These are phyloP conservation scores for Anagyrus pseudococci DNA, from an alignment of 2,888 invertebrate genomes.

Conservation along the genomic window DNA sequence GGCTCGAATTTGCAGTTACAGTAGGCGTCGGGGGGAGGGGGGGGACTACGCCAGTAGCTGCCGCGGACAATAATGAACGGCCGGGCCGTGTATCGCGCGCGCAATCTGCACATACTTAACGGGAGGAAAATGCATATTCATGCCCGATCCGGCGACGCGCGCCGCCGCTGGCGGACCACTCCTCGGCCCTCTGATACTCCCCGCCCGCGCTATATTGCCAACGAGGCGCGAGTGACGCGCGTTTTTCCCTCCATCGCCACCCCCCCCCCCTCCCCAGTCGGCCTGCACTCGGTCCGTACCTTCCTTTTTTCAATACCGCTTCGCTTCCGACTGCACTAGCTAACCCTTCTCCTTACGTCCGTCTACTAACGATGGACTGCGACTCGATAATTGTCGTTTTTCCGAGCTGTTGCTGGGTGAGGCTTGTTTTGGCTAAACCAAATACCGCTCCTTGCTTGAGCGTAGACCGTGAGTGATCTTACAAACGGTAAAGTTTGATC, in stretches of 20 bases:
- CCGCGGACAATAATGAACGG: conserved; percentile 61
- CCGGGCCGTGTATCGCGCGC: conserved; percentile 57
- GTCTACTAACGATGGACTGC: too few species aligned
- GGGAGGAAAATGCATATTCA: conserved; percentile 61
- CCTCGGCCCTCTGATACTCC: not conserved
- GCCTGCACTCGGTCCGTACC: not conserved
- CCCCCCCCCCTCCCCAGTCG: not conserved
- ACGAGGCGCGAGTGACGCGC: conserved; percentile 47
- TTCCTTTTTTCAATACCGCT: conserved; percentile 40
- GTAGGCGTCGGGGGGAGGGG: conserved; percentile 41
- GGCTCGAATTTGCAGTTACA: conserved; percentile 50
- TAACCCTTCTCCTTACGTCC: too few species aligned
- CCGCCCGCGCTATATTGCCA: conserved; percentile 29
- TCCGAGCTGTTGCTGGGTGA: too few species aligned
- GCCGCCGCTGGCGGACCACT: too few species aligned
- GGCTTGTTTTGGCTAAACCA: too few species aligned
- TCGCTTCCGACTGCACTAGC: conserved; percentile 18
- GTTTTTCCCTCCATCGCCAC: conserved; percentile 41
- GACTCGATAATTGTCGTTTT: too few species aligned
- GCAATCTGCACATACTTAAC: conserved; percentile 62
- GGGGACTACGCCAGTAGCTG: conserved; percentile 49
- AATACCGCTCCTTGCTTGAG: too few species aligned
- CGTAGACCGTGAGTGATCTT: too few species aligned
- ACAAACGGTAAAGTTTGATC: too few species aligned
- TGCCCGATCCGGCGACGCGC: conserved; percentile 51